Evolutionary conservation across 2,797 vertebrate genomes (phyloP).

Genomic region (Halcyon badia): DNA sequence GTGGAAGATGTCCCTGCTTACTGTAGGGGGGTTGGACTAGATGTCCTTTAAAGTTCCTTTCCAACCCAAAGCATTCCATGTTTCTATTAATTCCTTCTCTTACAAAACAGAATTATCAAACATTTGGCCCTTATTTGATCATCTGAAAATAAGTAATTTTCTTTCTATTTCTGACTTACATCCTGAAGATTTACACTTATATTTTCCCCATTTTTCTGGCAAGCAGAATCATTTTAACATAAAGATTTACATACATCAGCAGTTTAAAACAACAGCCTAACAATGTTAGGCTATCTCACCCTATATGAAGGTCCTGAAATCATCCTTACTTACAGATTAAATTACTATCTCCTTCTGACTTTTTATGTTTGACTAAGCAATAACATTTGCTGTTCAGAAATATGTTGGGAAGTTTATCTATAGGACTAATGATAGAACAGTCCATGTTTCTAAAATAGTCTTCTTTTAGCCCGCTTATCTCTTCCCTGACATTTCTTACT

Average conservation of each 20-base stretch:
- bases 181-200: background rate
- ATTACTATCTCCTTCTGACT: slow-evolving; percentile 12
- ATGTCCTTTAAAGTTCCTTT: background rate
- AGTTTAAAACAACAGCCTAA: background rate
- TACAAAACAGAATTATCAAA: background rate
- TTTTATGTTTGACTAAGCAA: background rate
- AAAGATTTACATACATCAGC: background rate
- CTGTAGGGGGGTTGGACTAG: background rate
- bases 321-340: background rate
- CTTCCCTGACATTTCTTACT: slow-evolving; percentile 75
- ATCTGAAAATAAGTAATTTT: background rate
- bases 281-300: background rate
- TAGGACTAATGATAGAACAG: slow-evolving; percentile 73
- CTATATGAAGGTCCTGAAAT: background rate
- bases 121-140: background rate
- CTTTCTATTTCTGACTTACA: background rate
- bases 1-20: too few species aligned
- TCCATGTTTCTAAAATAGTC: slow-evolving; percentile 53
- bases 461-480: slow-evolving; percentile 78
- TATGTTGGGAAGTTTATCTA: slow-evolving; percentile 67
- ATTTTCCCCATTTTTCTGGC: background rate
- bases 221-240: background rate
- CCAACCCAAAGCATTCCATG: background rate
- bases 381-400: slow-evolving; percentile 57
- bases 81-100: background rate